Conservation (phyloP, 2,797 vertebrate genomes). For the Coranthus polyacanthus region DNA sequence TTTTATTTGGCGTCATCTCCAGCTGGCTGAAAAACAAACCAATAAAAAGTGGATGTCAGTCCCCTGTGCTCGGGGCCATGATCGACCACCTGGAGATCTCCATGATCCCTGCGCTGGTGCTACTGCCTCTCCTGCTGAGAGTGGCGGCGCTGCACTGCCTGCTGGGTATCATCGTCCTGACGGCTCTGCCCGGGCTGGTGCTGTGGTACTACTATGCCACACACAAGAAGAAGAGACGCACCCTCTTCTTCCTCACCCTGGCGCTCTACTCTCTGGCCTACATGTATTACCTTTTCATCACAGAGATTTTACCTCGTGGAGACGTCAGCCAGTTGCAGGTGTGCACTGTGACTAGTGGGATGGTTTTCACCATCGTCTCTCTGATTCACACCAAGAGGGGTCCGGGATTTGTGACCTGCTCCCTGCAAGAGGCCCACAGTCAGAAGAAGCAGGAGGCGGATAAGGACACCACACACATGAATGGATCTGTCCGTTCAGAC, state of each 20-base stretch:
- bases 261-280: constrained; percentile 92
- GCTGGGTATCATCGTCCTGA: constrained; percentile 85
- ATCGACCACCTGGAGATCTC: constrained; percentile 89
- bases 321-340: constrained; percentile 81
- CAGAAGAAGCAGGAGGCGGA: constrained; percentile 34
- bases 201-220: constrained; percentile 96
- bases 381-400: constrained; percentile 89
- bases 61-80: constrained; percentile 81
- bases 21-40: constrained; percentile 90
- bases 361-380: constrained; percentile 86
- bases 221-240: constrained; percentile 89
- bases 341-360: constrained; percentile 83
- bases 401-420: constrained; percentile 87
- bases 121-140: constrained; percentile 89
- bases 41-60: constrained; percentile 78
- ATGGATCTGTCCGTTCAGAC: constrained; percentile 52
- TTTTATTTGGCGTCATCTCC: too few relatives aligned
- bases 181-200: constrained; percentile 87
- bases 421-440: constrained; percentile 14
- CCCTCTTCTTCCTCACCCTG: constrained; percentile 93
- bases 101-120: constrained; percentile 88
- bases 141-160: constrained; percentile 90
- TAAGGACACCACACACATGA: constrained; percentile 26
- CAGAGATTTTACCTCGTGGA: constrained; percentile 89
- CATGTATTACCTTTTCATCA: constrained; percentile 94